Percentiles rank a stretch among this genome's conserved stretches.
Conservation (phyloP, 2,113 vertebrate genomes). For the Nasalis larvatus region DNA sequence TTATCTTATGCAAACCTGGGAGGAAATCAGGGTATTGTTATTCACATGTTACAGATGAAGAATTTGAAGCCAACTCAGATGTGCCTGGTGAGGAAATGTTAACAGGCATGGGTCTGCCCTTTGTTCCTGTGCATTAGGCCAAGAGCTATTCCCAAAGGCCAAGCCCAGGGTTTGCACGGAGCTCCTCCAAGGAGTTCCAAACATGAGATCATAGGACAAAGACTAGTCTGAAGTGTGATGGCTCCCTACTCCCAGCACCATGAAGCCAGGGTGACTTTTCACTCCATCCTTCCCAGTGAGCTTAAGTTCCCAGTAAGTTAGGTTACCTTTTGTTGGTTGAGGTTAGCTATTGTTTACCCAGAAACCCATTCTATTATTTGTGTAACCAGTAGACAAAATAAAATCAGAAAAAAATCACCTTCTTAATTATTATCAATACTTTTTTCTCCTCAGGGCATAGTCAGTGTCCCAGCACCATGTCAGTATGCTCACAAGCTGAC, state of each 20-base stretch:
- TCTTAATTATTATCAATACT: neutral
- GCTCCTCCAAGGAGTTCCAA: neutral
- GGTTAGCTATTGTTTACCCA: neutral
- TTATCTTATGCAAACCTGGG: neutral
- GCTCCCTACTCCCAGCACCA: fast-evolving
- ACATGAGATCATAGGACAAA: neutral
- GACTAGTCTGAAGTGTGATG: neutral
- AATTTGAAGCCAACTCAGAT: neutral
- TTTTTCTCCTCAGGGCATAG: constrained; percentile 41
- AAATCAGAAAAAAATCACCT: neutral
- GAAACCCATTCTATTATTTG: fast-evolving
- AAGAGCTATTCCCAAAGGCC: neutral
- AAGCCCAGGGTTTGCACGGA: neutral
- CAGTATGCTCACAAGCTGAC: constrained; percentile 73
- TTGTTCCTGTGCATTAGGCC: neutral
- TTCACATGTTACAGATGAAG: neutral
- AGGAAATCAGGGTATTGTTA: neutral
- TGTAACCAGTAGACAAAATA: neutral
- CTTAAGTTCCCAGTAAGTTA: neutral
- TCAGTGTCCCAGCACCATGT: constrained; percentile 67
- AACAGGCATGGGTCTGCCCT: neutral
- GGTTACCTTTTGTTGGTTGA: neutral
- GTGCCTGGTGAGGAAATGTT: neutral
- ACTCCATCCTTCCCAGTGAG: neutral
- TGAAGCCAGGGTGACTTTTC: neutral